These are phyloP conservation scores for Arion vulgaris DNA, from an alignment of 1,140 invertebrate genomes.

Conservation along the genomic window DNA sequence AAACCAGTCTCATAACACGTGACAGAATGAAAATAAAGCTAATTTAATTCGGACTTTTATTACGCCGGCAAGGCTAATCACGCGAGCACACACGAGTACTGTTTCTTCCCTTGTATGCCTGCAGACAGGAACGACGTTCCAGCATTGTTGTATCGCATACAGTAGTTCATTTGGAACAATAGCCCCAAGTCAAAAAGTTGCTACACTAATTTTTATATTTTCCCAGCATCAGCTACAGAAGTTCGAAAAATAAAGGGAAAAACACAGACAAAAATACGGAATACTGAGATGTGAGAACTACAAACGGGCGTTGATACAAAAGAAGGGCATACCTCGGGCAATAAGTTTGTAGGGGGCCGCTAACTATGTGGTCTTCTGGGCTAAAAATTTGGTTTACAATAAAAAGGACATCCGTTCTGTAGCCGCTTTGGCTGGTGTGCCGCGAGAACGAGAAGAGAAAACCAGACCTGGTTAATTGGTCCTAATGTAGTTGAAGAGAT, in stretches of 20 bases:
- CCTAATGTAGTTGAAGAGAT: constrained; percentile 10
- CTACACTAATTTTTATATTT: neutral
- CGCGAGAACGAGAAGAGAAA: neutral
- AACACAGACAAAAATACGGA: neutral
- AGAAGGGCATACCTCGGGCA: neutral
- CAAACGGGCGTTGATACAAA: neutral
- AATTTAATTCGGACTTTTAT: neutral
- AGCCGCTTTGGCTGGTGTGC: neutral
- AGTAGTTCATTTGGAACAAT: neutral
- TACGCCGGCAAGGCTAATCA: neutral
- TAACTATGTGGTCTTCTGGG: constrained; percentile 1
- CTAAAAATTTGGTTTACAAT: constrained; percentile 12
- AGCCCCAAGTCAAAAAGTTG: neutral
- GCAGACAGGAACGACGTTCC: neutral
- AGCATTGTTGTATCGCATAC: neutral
- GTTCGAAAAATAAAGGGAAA: too few species aligned
- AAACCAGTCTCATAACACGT: neutral
- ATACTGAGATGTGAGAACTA: neutral
- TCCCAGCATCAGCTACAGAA: neutral
- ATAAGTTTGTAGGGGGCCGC: neutral
- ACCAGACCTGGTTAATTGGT: constrained; percentile 11
- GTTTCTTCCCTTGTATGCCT: neutral
- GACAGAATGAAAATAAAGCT: neutral
- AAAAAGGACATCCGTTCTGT: neutral
- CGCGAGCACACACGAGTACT: neutral